Conservation (phyloP, 2,888 invertebrate genomes). For the Drosophila ezoana region DNA sequence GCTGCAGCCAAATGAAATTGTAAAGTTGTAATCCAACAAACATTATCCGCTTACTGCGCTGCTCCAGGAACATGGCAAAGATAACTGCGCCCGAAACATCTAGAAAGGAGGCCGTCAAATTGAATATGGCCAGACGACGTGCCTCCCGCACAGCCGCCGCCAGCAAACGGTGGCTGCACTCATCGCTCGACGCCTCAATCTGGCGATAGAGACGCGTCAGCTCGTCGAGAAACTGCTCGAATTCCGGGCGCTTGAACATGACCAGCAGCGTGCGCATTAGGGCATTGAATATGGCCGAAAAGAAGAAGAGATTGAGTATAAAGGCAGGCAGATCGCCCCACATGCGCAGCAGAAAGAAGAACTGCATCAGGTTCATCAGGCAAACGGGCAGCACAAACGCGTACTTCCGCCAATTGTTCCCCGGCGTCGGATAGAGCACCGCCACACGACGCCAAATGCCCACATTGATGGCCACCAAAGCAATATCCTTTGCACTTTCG, state of each 20-base stretch:
- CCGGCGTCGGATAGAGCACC: conserved; percentile 68
- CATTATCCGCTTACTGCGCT: conserved; percentile 56
- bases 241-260: conserved; percentile 67
- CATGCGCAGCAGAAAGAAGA: conserved; percentile 71
- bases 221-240: conserved; percentile 75
- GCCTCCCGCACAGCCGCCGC: conserved; percentile 57
- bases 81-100: conserved; percentile 72
- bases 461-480: conserved; percentile 77
- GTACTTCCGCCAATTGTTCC: conserved; percentile 73
- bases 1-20: conserved; percentile 42
- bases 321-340: conserved; percentile 75
- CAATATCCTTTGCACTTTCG: conserved; percentile 61
- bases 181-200: conserved; percentile 66
- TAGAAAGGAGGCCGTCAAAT: conserved; percentile 70
- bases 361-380: conserved; percentile 77
- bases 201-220: conserved; percentile 66
- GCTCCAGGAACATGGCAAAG: conserved; percentile 68
- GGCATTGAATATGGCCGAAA: conserved; percentile 76
- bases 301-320: conserved; percentile 79
- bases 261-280: conserved; percentile 78
- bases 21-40: neutral
- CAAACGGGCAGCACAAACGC: conserved; percentile 73
- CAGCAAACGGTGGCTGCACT: conserved; percentile 52
- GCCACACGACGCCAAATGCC: conserved; percentile 76
- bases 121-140: conserved; percentile 77